phyloP scores from a whole-genome alignment of 1,140 invertebrate genomes.

The Centruroides vittatus region DNA sequence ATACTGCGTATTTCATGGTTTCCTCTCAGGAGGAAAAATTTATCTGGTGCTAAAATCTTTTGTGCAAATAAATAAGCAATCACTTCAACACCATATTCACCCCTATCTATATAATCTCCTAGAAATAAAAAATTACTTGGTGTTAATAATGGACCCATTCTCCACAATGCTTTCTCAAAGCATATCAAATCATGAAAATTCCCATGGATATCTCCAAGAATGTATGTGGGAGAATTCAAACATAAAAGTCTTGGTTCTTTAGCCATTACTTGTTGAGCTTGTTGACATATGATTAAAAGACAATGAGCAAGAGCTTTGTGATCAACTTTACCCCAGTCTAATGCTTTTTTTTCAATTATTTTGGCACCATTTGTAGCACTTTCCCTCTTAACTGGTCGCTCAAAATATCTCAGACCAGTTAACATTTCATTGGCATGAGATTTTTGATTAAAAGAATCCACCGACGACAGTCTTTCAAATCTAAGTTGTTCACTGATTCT shows the following conservation, averaged over 20 bases:
- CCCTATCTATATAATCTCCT: conserved; percentile 52
- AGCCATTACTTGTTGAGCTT: conserved; percentile 23
- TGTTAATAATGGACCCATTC: conserved; percentile 39
- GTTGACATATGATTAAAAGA: conserved; percentile 19
- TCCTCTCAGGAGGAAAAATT: conserved; percentile 43
- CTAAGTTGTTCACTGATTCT: conserved; percentile 26
- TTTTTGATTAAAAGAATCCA: conserved; percentile 31
- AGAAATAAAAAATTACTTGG: conserved; percentile 46
- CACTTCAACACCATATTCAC: conserved; percentile 42
- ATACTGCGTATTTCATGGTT: conserved; percentile 49
- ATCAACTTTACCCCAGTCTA: conserved; percentile 38
- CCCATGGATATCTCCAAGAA: conserved; percentile 45
- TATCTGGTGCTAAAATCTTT: conserved; percentile 43
- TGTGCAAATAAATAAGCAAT: conserved; percentile 44
- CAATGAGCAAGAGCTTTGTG: conserved; percentile 24
- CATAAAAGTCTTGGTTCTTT: conserved; percentile 25
- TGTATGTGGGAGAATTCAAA: conserved; percentile 37
- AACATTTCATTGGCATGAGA: conserved; percentile 37
- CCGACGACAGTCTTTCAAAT: conserved; percentile 30
- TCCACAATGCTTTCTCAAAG: conserved; percentile 45
- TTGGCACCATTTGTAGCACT: conserved; percentile 12
- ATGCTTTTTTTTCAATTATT: conserved; percentile 25
- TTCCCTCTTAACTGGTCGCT: conserved; percentile 28
- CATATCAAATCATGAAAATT: conserved; percentile 42
- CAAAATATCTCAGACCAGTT: conserved; percentile 37